Base-by-base conservation (phyloP, 2,797 vertebrate species). In the Malurus splendens region DNA sequence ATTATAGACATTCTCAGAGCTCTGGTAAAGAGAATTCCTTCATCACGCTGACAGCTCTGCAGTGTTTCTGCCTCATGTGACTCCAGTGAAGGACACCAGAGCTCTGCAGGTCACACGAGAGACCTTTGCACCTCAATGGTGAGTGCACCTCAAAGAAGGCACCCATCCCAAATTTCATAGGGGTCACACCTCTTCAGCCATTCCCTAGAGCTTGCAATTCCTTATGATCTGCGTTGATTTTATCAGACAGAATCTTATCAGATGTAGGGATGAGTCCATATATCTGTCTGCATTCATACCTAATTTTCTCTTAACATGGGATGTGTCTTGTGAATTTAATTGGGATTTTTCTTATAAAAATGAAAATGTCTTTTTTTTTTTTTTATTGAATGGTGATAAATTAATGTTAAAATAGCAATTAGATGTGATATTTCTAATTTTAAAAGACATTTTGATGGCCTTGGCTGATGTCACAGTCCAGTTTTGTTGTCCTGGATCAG, bases 1-100 rank as follows among this genome's bases (percentile, higher is more conserved):
- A 82, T 90, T 78, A 73, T 71, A 88, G 71, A 73, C 56, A 48
- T 86, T 82, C 33, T 59, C 12, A 70, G 75, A 88, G 33, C 47
- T 81, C 61, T 77, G 36, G 48, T 84, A 62, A 86, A 74, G 65
- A 42, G 10, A 75, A 36, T 81, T 78, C 47, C 38, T 78, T 66
- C 45, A 42, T 50, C 50, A 45, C 12, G 25, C 50, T 62, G 65
- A 18, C 27, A 39, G 36, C 25, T 81, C 59, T 65, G 28, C 6
- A 10, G n/a, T 52, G 38, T 68, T 87, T 55, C 38, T 1, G 0
- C 39, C 39, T 75, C 48, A 73, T 52, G 44, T 9, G 18, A 42
- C 65, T 72, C 17, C 28, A 55, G 22, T 57, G 44, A 80, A 51
- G 67, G 52, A 80, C 81, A 91, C 38, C 38, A 61, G n/a, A 73